Evolutionary conservation across 2,113 vertebrate genomes (phyloP).

Genomic region (Amphiprion ocellaris): DNA sequence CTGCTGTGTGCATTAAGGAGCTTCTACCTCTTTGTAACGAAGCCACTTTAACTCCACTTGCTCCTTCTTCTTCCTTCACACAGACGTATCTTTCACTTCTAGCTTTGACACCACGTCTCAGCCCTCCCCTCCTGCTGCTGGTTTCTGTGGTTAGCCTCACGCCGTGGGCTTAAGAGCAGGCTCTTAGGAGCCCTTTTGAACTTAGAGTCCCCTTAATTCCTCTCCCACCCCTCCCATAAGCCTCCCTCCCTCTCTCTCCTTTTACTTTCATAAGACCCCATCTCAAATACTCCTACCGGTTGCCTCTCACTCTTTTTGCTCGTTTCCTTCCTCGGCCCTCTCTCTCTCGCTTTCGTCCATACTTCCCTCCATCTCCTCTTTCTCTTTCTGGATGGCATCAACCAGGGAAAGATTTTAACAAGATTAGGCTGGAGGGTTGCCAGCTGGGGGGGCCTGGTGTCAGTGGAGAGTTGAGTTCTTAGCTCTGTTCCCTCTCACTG

Average conservation of each 20-base stretch:
- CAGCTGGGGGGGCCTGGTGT: conserved; percentile 73
- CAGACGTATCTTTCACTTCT: conserved; percentile 46
- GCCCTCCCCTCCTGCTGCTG: conserved; percentile 33
- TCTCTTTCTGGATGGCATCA: conserved; percentile 66
- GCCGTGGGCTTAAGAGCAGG: conserved; percentile 62
- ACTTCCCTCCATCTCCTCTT: conserved; percentile 30
- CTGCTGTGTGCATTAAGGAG: conserved; percentile 30
- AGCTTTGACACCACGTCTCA: conserved; percentile 42
- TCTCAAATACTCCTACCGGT: conserved; percentile 39
- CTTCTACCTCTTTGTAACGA: conserved; percentile 2
- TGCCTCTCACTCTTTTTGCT: conserved; percentile 19
- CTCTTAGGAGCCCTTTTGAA: conserved; percentile 69
- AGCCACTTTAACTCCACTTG: conserved; percentile 9
- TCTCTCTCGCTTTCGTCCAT: conserved; percentile 7
- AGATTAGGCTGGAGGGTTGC: conserved; percentile 78
- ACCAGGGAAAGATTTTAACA: conserved; percentile 76
- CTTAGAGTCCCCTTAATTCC: conserved; percentile 62
- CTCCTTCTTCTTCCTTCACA: conserved; percentile 1
- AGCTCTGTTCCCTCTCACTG: conserved; percentile 65
- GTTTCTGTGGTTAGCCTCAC: conserved; percentile 74
- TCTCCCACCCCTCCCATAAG: conserved; percentile 33
- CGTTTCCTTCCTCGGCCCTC: neutral
- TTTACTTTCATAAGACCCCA: conserved; percentile 50
- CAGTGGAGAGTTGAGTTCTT: conserved; percentile 63
- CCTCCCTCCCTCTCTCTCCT: conserved; percentile 24